Base-by-base conservation (phyloP, 1,140 invertebrate species). In the Myzus persicae region DNA sequence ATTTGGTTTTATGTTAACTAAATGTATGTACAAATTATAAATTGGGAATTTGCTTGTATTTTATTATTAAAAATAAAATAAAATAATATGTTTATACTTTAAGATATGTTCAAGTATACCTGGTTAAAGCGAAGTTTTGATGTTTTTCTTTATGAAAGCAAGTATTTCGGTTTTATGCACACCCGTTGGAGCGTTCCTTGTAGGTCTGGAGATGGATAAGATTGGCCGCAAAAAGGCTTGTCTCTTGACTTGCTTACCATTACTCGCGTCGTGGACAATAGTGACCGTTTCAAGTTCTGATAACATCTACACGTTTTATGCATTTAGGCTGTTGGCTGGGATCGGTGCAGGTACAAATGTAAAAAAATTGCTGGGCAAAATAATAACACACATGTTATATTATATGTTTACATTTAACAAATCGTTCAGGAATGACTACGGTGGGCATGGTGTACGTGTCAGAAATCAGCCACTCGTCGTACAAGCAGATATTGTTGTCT, bases 191-290 rank as follows among this genome's bases (percentile, higher is more conserved):
- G 95, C 96, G 0, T 91, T 96, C 0, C 91, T 96, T 11, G 95
- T 95, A 48, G 96, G 96, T 9, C 96, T 96, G 54, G 93, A 96
- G 36, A 96, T 97, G 95, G 97, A 97, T 94, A 95, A 95, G 94
- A 96, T 96, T 94, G 97, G 97, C 1, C 94, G 97, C 9, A 97
- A 96, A 95, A 94, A 93, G 67, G 95, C 96, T 7, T 95, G 96
- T 76, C 94, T 96, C 26, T 59, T 96, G 1, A 95, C 96, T 5
- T 96, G 95, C n/a, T 18, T 97, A 22, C 96, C 96, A 2, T 96
- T 96, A 90, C 94, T 96, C 5, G 90, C 95, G 48, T 96, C 96
- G n/a, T 97, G 96, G 96, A 94, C 96, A 22, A 81, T 97, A 22
- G 94, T 95, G 31, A 93, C 94, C 9, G 81, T 93, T 14, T 38